Evolutionary conservation across 2,888 invertebrate genomes (phyloP).

Genomic region (Leucoptera coffeella): DNA sequence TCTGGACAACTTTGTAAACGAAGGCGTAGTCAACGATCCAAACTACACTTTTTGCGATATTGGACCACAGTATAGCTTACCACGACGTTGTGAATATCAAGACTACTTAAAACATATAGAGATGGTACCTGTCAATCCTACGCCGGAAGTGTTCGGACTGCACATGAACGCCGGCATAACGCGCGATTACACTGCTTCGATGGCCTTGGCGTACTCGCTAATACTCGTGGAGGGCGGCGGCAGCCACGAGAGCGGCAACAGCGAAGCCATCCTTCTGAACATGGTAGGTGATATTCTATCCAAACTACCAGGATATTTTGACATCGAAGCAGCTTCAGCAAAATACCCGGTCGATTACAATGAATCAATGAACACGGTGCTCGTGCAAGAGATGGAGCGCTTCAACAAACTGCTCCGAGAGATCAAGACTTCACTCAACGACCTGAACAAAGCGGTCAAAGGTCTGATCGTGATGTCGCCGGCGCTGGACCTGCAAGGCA

Average conservation of each 20-base stretch:
- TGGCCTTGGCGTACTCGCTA: constrained; percentile 65
- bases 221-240: constrained; percentile 66
- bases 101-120: constrained; percentile 73
- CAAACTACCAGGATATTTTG: constrained; percentile 57
- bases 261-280: constrained; percentile 62
- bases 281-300: constrained; percentile 54
- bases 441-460: constrained; percentile 74
- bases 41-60: constrained; percentile 57
- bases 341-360: constrained; percentile 68
- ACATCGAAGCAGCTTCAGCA: constrained; percentile 60
- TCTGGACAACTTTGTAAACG: constrained; percentile 67
- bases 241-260: constrained; percentile 50
- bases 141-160: constrained; percentile 85
- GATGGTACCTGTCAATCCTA: constrained; percentile 63
- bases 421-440: constrained; percentile 61
- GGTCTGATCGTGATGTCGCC: constrained; percentile 85
- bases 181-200: constrained; percentile 72
- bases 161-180: constrained; percentile 89
- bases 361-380: constrained; percentile 82
- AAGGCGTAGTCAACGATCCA: constrained; percentile 55
- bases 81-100: constrained; percentile 64
- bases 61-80: constrained; percentile 60
- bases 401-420: constrained; percentile 61
- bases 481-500: constrained; percentile 67
- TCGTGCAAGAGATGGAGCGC: constrained; percentile 71